Conservation (phyloP, 2,797 vertebrate genomes). For the Mus spretus region DNA sequence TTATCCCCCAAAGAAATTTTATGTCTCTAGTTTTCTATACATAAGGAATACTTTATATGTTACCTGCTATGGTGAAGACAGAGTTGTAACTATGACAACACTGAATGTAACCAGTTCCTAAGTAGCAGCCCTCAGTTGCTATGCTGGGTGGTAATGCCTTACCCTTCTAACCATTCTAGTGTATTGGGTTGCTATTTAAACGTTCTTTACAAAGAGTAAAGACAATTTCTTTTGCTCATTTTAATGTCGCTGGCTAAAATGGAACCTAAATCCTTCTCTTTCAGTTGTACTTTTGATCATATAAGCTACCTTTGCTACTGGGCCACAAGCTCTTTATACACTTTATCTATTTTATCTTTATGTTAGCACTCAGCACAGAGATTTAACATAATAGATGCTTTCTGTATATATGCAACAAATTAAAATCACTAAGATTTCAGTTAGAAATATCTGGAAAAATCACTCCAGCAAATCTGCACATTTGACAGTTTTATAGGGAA, state of each 20-base stretch:
- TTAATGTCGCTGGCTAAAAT: constrained; percentile 1
- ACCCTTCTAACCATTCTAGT: not conserved
- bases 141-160: not conserved
- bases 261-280: constrained; percentile 9
- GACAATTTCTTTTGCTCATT: constrained; percentile 19
- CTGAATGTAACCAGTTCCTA: not conserved
- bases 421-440: constrained; percentile 38
- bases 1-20: not conserved
- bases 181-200: not conserved
- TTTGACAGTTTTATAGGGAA: not conserved
- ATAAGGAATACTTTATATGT: constrained; percentile 29
- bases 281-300: not conserved
- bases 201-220: constrained; percentile 32
- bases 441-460: constrained; percentile 32
- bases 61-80: not conserved
- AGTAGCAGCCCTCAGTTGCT: not conserved
- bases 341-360: constrained; percentile 6
- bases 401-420: not conserved
- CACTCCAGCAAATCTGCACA: constrained; percentile 13
- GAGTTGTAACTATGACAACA: not conserved
- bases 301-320: not conserved
- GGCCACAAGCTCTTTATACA: not conserved
- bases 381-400: constrained; percentile 33
- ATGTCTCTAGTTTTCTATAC: constrained; percentile 15
- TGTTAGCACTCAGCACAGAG: not conserved